A percentile compares a stretch with the other conserved stretches of the same genome.
These are phyloP conservation scores for Litoditis marina DNA, from an alignment of 2,888 invertebrate species.

Conservation along the genomic window DNA sequence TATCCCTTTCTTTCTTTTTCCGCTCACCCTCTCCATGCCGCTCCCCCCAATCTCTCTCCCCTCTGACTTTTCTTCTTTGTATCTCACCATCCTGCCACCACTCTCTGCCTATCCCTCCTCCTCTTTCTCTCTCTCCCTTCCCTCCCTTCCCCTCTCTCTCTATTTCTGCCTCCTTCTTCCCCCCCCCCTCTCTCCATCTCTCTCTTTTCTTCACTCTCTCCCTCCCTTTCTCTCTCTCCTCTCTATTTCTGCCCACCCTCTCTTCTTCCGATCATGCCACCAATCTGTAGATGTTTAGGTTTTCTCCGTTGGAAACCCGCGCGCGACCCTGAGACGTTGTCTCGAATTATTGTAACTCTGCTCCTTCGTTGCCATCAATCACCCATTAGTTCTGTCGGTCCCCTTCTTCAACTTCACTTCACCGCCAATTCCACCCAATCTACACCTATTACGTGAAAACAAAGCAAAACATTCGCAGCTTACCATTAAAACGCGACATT, in stretches of 20 bases:
- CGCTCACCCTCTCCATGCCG: not conserved
- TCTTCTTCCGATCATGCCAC: not conserved
- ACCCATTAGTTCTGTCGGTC: too few relatives aligned
- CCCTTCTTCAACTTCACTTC: too few relatives aligned
- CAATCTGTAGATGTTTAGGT: too few relatives aligned
- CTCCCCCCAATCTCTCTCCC: too few relatives aligned
- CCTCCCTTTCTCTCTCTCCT: not conserved
- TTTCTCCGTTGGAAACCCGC: too few relatives aligned
- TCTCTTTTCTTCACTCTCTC: not conserved
- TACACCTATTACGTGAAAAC: too few relatives aligned
- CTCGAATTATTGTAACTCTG: too few relatives aligned
- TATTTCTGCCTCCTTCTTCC: not conserved
- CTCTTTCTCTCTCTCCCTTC: not conserved
- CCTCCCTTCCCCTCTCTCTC: not conserved
- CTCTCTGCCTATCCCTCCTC: not conserved
- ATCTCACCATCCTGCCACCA: not conserved
- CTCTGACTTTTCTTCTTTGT: not conserved
- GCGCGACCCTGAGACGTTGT: too few relatives aligned
- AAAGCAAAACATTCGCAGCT: too few relatives aligned
- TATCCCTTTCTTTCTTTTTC: not conserved
- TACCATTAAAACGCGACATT: too few relatives aligned
- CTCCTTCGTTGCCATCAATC: too few relatives aligned
- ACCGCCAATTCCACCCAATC: too few relatives aligned
- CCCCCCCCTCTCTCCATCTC: not conserved
- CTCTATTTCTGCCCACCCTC: not conserved